Conservation (phyloP, 2,797 vertebrate species). For the Sarcophilus harrisii region DNA sequence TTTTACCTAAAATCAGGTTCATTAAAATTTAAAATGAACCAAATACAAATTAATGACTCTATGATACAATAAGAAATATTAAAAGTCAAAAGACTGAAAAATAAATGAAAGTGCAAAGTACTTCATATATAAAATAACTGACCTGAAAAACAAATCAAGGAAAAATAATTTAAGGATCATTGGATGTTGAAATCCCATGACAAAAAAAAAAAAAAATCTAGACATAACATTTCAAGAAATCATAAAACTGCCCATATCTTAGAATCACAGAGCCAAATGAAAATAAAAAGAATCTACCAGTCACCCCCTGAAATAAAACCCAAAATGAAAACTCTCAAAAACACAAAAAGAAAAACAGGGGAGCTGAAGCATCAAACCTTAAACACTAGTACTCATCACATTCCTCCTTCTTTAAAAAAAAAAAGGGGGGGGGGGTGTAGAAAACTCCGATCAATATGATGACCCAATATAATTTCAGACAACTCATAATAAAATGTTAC, state of each 20-base stretch:
- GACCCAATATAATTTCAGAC: too few species aligned
- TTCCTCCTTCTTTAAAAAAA: too few species aligned
- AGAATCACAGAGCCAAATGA: neutral
- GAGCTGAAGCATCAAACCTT: neutral
- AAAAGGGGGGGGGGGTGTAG: too few species aligned
- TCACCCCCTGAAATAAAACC: neutral
- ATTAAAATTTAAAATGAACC: neutral
- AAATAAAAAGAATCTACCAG: neutral
- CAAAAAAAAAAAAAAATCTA: neutral
- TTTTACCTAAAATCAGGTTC: neutral
- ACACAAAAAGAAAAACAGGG: neutral
- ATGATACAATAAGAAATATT: neutral
- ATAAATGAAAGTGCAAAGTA: neutral
- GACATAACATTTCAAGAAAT: neutral
- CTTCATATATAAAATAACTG: neutral
- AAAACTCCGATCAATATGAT: too few species aligned
- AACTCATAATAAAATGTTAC: too few species aligned
- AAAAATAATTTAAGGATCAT: neutral
- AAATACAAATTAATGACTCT: neutral
- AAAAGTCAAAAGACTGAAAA: neutral
- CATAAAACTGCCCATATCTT: neutral
- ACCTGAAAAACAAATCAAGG: neutral
- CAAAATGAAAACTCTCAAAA: neutral
- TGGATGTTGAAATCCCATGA: neutral
- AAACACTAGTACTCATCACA: neutral